Base-by-base conservation (phyloP, 2,797 vertebrate genomes). In the Gobionotothen gibberifrons region DNA sequence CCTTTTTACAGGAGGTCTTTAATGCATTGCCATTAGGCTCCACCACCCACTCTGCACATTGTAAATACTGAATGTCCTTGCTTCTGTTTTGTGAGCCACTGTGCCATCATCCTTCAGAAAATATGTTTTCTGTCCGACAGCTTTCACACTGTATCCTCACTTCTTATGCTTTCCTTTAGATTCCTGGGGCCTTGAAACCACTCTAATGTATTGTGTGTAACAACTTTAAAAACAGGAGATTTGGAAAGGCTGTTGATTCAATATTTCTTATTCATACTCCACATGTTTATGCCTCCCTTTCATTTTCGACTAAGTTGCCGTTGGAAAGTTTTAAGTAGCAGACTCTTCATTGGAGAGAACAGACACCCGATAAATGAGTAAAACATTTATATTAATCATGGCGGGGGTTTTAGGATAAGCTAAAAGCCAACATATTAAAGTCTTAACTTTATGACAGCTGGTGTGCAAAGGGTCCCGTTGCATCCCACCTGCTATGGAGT, bases 11-110 rank as follows among this genome's bases (percentile, higher is more conserved):
- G 53, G 49, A 58, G 76, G 26, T 61, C 60, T 83, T 75, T 70
- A 80, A 79, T 76, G 74, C 76, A 17, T 2, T 40, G 63, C 55
- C 71, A 72, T 74, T 60, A 79, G 76, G 55, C 76, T 62, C 48
- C 13, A 11, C 73, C 80, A 56, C 80, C 78, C 84, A 78, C 78
- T 73, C 67, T 56, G 39, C 54, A 40, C 44, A 32, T 21, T 1
- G 57, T 87, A 85, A 90, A 87, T 83, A 79, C 71, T 85, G 75
- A 70, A 85, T 83, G 66, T 12, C 15, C 5, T 36, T 48, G 56
- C 67, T 74, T 17, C 8, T 63, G 52, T 69, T 49, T 46, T 54
- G 26, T 61, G 47, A 79, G 63, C 40, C 3, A 2, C 19, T 12
- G 13, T 65, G 69, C 78, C 48, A 64, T 73, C 42, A 21, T 59